Percentiles rank a stretch among this genome's conserved stretches.
Evolutionary conservation across 2,888 invertebrate genomes (phyloP).

Genomic region (Cerceris rybyensis): DNA sequence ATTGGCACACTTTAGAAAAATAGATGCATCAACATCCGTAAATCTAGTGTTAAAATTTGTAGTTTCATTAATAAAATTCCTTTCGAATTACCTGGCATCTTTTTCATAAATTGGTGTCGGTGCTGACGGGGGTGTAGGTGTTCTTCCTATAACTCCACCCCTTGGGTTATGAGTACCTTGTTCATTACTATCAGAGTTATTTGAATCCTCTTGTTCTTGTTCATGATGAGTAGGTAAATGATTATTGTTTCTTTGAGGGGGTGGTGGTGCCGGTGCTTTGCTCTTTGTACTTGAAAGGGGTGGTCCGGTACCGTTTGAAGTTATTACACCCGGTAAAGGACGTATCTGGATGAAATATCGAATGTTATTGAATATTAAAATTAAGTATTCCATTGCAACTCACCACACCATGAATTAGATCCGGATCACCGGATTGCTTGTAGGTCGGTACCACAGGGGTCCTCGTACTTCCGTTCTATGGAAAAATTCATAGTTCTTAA

Average conservation of each 20-base stretch:
- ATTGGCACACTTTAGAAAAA: no score
- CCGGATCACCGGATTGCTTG: constrained; percentile 71
- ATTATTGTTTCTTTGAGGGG: constrained; percentile 17
- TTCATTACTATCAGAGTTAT: constrained; percentile 18
- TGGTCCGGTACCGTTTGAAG: constrained; percentile 49
- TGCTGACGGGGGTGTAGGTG: constrained; percentile 74
- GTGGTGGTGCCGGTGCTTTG: constrained; percentile 25
- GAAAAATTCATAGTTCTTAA: constrained; percentile 22
- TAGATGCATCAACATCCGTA: background rate
- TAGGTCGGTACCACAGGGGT: constrained; percentile 74
- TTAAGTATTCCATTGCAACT: constrained; percentile 45
- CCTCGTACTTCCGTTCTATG: constrained; percentile 69
- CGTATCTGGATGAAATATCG: constrained; percentile 55
- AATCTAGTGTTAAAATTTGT: background rate
- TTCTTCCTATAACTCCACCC: constrained; percentile 77
- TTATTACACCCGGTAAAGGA: constrained; percentile 42
- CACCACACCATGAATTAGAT: constrained; percentile 68
- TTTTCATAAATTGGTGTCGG: constrained; percentile 76
- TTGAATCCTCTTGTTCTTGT: constrained; percentile 33
- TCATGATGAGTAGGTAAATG: constrained; percentile 38
- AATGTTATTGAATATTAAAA: background rate
- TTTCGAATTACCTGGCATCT: constrained; percentile 66
- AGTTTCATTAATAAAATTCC: no score
- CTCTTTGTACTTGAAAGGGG: constrained; percentile 14
- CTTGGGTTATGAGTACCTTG: constrained; percentile 69